These are phyloP conservation scores for Trachymyrmex septentrionalis DNA, from an alignment of 1,140 invertebrate genomes.

Conservation along the genomic window DNA sequence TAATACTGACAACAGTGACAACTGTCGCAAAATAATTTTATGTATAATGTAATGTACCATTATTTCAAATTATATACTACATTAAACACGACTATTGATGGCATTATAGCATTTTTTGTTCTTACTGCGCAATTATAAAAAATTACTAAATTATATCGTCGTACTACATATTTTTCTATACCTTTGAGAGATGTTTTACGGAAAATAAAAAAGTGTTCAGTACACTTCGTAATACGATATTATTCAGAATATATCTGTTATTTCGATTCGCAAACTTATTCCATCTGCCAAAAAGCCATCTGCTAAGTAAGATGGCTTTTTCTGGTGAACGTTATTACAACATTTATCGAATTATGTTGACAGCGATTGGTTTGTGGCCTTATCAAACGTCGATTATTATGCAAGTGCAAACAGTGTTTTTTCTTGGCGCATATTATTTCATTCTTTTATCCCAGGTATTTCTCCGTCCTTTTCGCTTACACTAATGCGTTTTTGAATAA, in stretches of 20 bases:
- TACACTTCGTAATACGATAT: not conserved
- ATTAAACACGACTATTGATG: not conserved
- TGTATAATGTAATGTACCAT: not conserved
- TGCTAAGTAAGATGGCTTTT: not conserved
- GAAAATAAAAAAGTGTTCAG: not conserved
- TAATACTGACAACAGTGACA: no score
- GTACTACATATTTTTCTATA: not conserved
- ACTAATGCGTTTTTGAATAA: no score
- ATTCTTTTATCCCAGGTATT: no score
- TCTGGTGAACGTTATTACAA: constrained; percentile 12
- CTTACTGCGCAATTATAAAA: not conserved
- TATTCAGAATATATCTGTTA: not conserved
- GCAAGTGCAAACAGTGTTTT: not conserved
- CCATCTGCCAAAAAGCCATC: not conserved
- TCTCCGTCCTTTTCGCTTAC: no score
- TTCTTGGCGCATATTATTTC: not conserved
- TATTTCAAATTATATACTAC: not conserved
- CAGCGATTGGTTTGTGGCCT: constrained; percentile 39
- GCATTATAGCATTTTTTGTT: not conserved
- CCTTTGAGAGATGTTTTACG: not conserved
- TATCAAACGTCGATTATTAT: constrained; percentile 9
- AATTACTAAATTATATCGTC: not conserved
- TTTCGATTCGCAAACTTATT: not conserved
- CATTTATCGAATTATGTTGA: not conserved
- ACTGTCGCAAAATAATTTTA: not conserved